Conservation (phyloP, 1,140 invertebrate species). For the Bombyx mori region ASM3026992v2 NC_085116.1:7256001-7256500, state of each 20-base stretch:
- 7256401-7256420: too few species aligned
- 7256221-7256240: constrained; percentile 57
- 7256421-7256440: too few species aligned
- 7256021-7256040: too few species aligned
- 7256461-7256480: too few species aligned
- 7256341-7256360: too few species aligned
- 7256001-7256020: too few species aligned
- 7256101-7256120: neutral
- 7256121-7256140: neutral
- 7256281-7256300: constrained; percentile 1
- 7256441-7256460: too few species aligned
- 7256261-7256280: constrained; percentile 15
- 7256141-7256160: constrained; percentile 22
- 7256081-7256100: neutral
- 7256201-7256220: constrained; percentile 44
- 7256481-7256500: too few species aligned
- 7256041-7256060: neutral
- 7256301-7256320: too few species aligned
- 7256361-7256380: too few species aligned
- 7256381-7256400: too few species aligned
- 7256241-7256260: constrained; percentile 24
- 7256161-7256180: constrained; percentile 48
- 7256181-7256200: constrained; percentile 37
- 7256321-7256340: too few species aligned
- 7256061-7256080: neutral